phyloP scores from a whole-genome alignment of 2,113 vertebrate genomes.

The Tenebrosternarchus preto region DNA sequence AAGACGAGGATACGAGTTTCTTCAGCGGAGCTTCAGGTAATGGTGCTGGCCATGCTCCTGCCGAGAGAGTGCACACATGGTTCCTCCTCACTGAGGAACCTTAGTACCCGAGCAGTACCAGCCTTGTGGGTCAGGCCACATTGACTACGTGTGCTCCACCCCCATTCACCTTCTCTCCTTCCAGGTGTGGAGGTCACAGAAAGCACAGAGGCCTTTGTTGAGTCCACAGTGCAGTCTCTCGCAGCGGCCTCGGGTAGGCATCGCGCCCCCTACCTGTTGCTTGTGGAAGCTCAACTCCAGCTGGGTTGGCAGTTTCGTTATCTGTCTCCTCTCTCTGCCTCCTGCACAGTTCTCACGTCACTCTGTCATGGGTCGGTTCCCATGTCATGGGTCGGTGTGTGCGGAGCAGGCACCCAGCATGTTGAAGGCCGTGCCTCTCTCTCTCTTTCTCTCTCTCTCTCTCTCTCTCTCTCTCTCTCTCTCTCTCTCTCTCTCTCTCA shows the following conservation, averaged over 20 bases:
- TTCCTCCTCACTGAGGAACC: not conserved
- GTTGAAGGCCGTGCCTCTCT: constrained; percentile 27
- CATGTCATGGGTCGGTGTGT: not conserved
- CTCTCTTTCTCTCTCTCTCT: no score
- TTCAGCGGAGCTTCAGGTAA: constrained; percentile 90
- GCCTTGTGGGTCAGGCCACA: no score
- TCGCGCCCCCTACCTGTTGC: not conserved
- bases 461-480: not conserved
- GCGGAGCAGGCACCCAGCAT: not conserved
- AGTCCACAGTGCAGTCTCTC: constrained; percentile 81
- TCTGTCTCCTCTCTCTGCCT: constrained; percentile 5
- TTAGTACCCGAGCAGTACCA: no score
- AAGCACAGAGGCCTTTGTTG: constrained; percentile 83
- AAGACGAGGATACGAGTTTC: constrained; percentile 79
- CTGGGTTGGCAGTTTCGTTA: not conserved
- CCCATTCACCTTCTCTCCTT: constrained; percentile 71
- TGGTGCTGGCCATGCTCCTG: not conserved
- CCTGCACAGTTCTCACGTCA: not conserved
- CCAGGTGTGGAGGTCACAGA: constrained; percentile 86
- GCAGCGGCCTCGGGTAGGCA: constrained; percentile 83
- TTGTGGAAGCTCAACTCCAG: constrained; percentile 13
- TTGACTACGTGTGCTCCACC: not conserved
- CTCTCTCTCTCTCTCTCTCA: constrained; percentile 11
- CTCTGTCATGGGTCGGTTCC: no score
- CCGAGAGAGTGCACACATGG: not conserved